Evolutionary conservation across 1,140 invertebrate genomes (phyloP), one percentile per base, ranked within the genome.

Genomic region (Drosophila repletoides): DNA sequence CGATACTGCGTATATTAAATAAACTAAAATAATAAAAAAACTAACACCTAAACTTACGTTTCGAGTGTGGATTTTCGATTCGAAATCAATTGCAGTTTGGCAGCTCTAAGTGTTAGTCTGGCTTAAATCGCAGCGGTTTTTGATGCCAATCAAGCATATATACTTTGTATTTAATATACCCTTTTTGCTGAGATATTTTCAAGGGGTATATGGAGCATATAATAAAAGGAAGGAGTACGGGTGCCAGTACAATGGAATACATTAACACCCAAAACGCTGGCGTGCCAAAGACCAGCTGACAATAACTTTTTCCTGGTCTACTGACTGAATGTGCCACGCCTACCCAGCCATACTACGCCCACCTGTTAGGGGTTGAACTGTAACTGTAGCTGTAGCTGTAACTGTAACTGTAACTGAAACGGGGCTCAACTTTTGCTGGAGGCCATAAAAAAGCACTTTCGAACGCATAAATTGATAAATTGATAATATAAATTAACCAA

Each of bases 401-500:
- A 14, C 40, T 49, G 56, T 48, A 38, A 36, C 41, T 33, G 53
- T 24, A 59, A 59, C 53, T 59, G 45, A 51, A 33, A 43, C 15
- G 33, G 22, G 36, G 24, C 24, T 17, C 19, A 52, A 22, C 22
- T 53, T 19, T 53, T 7, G 49, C 51, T 48, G 49, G 36, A 66
- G 55, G 36, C 77, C 77, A 81, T 81, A 83, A 81, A 81, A 77
- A 83, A 76, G 76, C 72, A 83, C 77, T 83, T 83, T 83, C 64
- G 52, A 83, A 83, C 55, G 77, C 77, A 83, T 83, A 83, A 83
- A 83, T 83, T 81, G 77, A 81, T 81, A 81, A 81, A 81, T 81
- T 83, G 72, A 83, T 83, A 83, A 83, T 83, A 83, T 83, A 83
- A 83, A 83, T 83, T 83, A 83, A 83, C 77, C 77, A 73, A 83